These are phyloP conservation scores for Enteromius anoplus DNA, from an alignment of 2,797 vertebrate genomes.

Conservation along the genomic window DNA sequence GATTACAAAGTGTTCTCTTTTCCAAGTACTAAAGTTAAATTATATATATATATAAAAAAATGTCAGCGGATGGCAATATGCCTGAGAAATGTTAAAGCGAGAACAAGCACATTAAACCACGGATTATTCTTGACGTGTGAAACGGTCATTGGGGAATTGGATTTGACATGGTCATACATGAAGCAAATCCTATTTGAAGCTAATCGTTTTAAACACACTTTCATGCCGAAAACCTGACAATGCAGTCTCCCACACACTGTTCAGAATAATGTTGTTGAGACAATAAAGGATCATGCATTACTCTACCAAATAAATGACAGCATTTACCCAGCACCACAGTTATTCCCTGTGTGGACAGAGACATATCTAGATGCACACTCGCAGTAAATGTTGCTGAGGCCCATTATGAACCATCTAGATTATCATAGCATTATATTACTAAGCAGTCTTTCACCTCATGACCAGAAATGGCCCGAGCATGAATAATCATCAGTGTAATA, in stretches of 20 bases:
- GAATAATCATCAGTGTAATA: slow-evolving; percentile 29
- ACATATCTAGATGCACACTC: slow-evolving; percentile 12
- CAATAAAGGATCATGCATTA: slow-evolving; percentile 37
- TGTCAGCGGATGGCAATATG: slow-evolving; percentile 53
- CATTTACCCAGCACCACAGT: slow-evolving; percentile 7
- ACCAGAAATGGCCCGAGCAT: slow-evolving; percentile 17
- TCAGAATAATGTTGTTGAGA: slow-evolving; percentile 37
- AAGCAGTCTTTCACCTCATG: slow-evolving; percentile 38
- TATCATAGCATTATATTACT: slow-evolving; percentile 33
- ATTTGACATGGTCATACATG: slow-evolving; percentile 50
- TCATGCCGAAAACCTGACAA: slow-evolving; percentile 33
- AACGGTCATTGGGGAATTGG: slow-evolving; percentile 39
- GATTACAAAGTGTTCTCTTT: slow-evolving; percentile 59
- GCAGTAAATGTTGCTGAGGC: slow-evolving; percentile 36
- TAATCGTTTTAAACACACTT: slow-evolving; percentile 54
- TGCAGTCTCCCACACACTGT: slow-evolving; percentile 35
- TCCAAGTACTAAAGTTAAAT: slow-evolving; percentile 54
- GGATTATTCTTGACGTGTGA: slow-evolving; percentile 52
- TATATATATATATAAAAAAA: slow-evolving; percentile 49
- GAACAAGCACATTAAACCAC: slow-evolving; percentile 55
- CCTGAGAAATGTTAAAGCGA: slow-evolving; percentile 55
- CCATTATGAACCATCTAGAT: slow-evolving; percentile 30
- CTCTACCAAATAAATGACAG: slow-evolving; percentile 30
- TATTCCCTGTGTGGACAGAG: slow-evolving; percentile 13
- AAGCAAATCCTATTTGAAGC: slow-evolving; percentile 38